These are phyloP conservation scores for Seriola quinqueradiata DNA, from an alignment of 2,113 vertebrate species.

Conservation along the genomic window DNA sequence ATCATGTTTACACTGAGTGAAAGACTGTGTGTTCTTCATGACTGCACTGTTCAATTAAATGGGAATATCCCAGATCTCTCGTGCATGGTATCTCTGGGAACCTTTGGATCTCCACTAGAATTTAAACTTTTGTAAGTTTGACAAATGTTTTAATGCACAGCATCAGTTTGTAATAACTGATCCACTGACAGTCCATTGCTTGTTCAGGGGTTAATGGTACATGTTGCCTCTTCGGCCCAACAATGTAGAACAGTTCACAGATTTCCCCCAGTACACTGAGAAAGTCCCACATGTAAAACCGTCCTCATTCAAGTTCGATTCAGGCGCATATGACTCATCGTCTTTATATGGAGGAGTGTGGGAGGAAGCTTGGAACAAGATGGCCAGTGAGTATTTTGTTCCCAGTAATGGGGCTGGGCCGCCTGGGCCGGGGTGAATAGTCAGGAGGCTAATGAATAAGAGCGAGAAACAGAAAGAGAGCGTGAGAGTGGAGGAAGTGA, in stretches of 20 bases:
- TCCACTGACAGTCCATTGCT: not conserved
- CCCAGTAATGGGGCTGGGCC: conserved; percentile 59
- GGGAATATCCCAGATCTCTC: too few relatives aligned
- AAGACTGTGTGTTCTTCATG: too few relatives aligned
- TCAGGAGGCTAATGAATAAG: conserved; percentile 81
- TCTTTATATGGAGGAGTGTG: conserved; percentile 66
- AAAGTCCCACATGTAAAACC: conserved; percentile 47
- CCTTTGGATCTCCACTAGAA: not conserved
- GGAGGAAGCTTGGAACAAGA: conserved; percentile 79
- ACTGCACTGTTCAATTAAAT: too few relatives aligned
- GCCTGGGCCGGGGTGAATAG: conserved; percentile 74
- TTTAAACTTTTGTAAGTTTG: not conserved
- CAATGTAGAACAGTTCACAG: conserved; percentile 28
- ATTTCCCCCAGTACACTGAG: conserved; percentile 16
- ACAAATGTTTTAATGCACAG: too few relatives aligned
- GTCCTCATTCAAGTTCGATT: conserved; percentile 55
- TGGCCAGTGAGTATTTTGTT: conserved; percentile 75
- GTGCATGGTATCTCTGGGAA: not conserved
- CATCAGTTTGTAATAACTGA: not conserved
- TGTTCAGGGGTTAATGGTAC: not conserved
- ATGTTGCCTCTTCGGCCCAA: conserved; percentile 1
- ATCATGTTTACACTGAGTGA: too few relatives aligned
- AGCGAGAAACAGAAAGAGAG: conserved; percentile 66
- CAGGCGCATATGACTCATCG: conserved; percentile 70
- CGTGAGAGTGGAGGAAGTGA: conserved; percentile 80